These are phyloP conservation scores for Luidia sarsii DNA, from an alignment of 53 echinoderm and acorn worm species.

Conservation along the genomic window DNA sequence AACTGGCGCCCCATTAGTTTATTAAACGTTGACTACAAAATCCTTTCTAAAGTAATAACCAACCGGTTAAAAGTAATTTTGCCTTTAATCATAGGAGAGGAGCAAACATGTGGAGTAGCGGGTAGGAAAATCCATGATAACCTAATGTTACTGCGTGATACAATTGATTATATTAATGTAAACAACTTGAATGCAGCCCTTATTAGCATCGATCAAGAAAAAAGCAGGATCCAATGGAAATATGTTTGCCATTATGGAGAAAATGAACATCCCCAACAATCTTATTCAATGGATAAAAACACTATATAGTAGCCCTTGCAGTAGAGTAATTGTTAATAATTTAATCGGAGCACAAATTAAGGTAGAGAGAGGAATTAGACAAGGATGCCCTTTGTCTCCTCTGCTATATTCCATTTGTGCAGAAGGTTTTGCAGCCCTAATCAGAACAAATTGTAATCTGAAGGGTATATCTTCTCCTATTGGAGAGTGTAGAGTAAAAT, in stretches of 20 bases:
- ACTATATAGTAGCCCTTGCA: slow-evolving; percentile 2
- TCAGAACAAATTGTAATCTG: neutral
- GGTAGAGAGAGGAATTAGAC: slow-evolving; percentile 10
- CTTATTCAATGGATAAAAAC: too few relatives aligned
- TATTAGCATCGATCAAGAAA: neutral
- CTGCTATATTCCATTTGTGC: slow-evolving; percentile 16
- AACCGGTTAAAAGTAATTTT: neutral
- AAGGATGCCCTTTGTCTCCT: slow-evolving; percentile 16
- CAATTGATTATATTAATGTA: neutral
- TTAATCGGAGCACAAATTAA: neutral
- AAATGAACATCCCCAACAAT: too few relatives aligned
- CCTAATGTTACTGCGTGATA: neutral
- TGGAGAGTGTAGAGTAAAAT: neutral
- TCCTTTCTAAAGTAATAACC: too few relatives aligned
- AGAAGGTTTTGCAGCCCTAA: neutral
- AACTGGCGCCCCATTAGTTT: too few relatives aligned
- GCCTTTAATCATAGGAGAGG: neutral
- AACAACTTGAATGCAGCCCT: neutral
- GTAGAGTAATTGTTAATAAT: slow-evolving; percentile 4
- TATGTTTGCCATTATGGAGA: too few relatives aligned
- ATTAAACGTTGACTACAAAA: neutral
- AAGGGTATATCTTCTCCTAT: neutral
- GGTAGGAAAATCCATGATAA: slow-evolving; percentile 1
- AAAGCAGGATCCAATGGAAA: neutral
- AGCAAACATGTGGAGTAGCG: neutral